Evolutionary conservation across 2,888 invertebrate genomes (phyloP), one percentile per base, ranked within the genome.

Genomic region (Harmothoe impar): DNA sequence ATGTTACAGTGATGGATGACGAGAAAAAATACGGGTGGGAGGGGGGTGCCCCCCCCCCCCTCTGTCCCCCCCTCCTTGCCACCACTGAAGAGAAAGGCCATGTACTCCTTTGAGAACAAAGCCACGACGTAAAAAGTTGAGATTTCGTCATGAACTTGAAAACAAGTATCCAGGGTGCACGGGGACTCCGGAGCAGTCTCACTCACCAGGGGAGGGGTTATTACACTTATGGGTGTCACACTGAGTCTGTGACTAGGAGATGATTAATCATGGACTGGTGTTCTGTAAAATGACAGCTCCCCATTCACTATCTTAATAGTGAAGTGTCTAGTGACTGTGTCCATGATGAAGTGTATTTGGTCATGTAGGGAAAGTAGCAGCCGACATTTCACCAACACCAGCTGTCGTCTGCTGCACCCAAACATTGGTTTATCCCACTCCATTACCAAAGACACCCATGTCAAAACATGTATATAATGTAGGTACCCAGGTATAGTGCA

Each of bases 1-100:
- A 72, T 72, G 72, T 72, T 72, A 72, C 72, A 72, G 31, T 72
- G 72, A 72, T 72, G 72, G 72, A 72, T 72, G 72, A 25, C 29
- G 3, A n/a, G 23, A n/a, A 43, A 43, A 43, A 43, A 43, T 20
- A n/a, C 25, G 29, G 72, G 29, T 5, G 17, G 3, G 29, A 29
- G 72, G 72, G 17, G 72, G 72, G 3, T 29, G 31, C 25, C 15
- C 25, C 72, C 72, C 25, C 29, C 31, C 31, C 29, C 72, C 72
- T 25, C 7, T 15, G 7, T 25, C 25, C 62, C 20, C 62, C 3
- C 62, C 20, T n/a, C 3, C 23, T n/a, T 62, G 62, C n/a, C 62
- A 5, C n/a, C 62, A 20, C 62, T n/a, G 62, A 62, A n/a, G 62
- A 62, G 62, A 43, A 43, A 43, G 43, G 43, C 3, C 43, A 43